phyloP scores from a whole-genome alignment of 2,797 vertebrate species.

The Protosalanx chinensis region DNA sequence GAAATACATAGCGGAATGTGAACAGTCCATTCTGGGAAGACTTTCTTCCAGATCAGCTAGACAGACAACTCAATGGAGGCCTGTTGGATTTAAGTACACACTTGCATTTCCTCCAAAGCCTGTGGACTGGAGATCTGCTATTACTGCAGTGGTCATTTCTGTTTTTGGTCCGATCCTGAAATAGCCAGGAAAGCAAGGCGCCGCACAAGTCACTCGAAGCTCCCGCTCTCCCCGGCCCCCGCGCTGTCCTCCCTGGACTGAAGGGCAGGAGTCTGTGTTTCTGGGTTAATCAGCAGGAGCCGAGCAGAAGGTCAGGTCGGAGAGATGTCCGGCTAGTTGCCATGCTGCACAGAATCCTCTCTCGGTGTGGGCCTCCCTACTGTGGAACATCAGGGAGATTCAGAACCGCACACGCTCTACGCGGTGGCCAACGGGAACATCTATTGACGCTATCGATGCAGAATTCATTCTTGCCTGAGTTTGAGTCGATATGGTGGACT shows the following conservation, averaged over 20 bases:
- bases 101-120: conserved; percentile 37
- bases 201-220: conserved; percentile 25
- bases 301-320: conserved; percentile 32
- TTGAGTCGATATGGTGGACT: too few species aligned
- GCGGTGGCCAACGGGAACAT: neutral
- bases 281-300: conserved; percentile 31
- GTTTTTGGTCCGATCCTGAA: conserved; percentile 40
- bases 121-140: conserved; percentile 21
- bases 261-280: conserved; percentile 35
- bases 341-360: conserved; percentile 38
- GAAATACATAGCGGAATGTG: neutral
- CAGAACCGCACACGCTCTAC: conserved; percentile 25
- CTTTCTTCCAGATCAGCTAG: conserved; percentile 14
- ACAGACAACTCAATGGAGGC: conserved; percentile 8
- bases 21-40: neutral
- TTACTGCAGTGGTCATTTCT: conserved; percentile 44
- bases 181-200: conserved; percentile 32
- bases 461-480: too few species aligned
- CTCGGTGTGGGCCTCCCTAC: conserved; percentile 44
- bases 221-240: conserved; percentile 19
- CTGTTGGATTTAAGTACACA: conserved; percentile 35
- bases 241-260: conserved; percentile 17
- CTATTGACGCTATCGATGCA: too few species aligned
- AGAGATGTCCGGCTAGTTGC: conserved; percentile 40
- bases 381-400: conserved; percentile 42